A percentile compares a stretch with the other conserved stretches of the same genome.
phyloP scores from a whole-genome alignment of 2,113 vertebrate genomes.

The Proterorhinus semilunaris region DNA sequence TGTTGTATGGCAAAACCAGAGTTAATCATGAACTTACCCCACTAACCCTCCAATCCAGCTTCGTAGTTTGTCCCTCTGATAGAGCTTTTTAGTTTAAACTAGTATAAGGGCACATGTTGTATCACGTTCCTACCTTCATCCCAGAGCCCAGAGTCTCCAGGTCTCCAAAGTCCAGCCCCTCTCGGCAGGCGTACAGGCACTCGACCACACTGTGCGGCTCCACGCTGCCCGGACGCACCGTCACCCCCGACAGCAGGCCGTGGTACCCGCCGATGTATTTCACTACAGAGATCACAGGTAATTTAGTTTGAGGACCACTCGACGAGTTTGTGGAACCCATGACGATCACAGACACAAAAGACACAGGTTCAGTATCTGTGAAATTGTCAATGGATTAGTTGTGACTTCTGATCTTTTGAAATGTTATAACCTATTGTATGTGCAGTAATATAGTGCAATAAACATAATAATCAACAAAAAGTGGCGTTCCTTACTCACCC shows the following conservation, averaged over 20 bases:
- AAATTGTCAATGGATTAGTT: too few species aligned
- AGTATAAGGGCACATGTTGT: too few species aligned
- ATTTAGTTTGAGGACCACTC: not conserved
- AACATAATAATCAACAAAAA: not conserved
- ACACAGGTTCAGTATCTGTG: too few species aligned
- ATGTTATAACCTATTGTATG: not conserved
- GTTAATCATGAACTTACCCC: too few species aligned
- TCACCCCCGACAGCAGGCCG: conserved; percentile 96
- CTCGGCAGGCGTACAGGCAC: conserved; percentile 97
- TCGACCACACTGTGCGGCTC: conserved; percentile 97
- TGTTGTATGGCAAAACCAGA: too few species aligned
- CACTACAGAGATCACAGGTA: conserved; percentile 54
- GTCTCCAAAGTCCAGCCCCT: conserved; percentile 97
- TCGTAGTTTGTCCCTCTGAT: too few species aligned
- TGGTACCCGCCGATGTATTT: conserved; percentile 89
- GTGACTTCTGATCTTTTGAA: too few species aligned
- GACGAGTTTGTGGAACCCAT: too few species aligned
- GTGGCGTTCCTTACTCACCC: conserved; percentile 48
- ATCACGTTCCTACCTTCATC: conserved; percentile 87
- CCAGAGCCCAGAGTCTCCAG: conserved; percentile 97
- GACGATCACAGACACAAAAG: too few species aligned
- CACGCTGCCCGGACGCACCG: conserved; percentile 91
- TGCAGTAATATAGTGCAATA: not conserved
- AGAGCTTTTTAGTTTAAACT: too few species aligned
- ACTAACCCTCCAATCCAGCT: too few species aligned